These are phyloP conservation scores for Limnodromus scolopaceus DNA, from an alignment of 2,797 vertebrate species.

Conservation along the genomic window DNA sequence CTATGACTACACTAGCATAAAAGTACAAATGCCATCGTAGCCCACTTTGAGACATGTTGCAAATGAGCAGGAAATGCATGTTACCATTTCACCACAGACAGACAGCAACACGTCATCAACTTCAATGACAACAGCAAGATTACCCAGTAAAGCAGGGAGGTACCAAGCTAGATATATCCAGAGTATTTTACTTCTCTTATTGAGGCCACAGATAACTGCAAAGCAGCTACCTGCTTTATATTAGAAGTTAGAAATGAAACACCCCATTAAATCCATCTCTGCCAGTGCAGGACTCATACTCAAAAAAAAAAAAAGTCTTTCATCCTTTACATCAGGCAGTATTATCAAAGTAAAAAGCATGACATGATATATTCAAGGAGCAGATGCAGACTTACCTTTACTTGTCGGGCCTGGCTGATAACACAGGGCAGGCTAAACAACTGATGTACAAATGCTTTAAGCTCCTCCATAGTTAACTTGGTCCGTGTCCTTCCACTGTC, in stretches of 20 bases:
- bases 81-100: neutral
- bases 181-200: neutral
- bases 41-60: neutral
- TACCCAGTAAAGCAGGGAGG: neutral
- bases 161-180: neutral
- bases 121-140: neutral
- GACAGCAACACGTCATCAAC: neutral
- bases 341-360: neutral
- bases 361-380: neutral
- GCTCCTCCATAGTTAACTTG: slow-evolving; percentile 95
- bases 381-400: slow-evolving; percentile 85
- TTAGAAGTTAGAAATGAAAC: neutral
- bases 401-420: slow-evolving; percentile 94
- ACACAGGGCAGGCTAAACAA: slow-evolving; percentile 93
- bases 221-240: neutral
- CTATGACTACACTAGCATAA: neutral
- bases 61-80: neutral
- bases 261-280: neutral
- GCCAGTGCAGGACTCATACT: neutral
- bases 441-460: slow-evolving; percentile 97
- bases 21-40: accelerated
- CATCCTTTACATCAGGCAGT: neutral
- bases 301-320: neutral
- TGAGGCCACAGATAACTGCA: neutral
- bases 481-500: slow-evolving; percentile 89